A percentile compares a stretch with the other conserved stretches of the same genome.
These are phyloP conservation scores for Pasiphila rectangulata DNA, from an alignment of 2,888 invertebrate genomes.

Conservation along the genomic window DNA sequence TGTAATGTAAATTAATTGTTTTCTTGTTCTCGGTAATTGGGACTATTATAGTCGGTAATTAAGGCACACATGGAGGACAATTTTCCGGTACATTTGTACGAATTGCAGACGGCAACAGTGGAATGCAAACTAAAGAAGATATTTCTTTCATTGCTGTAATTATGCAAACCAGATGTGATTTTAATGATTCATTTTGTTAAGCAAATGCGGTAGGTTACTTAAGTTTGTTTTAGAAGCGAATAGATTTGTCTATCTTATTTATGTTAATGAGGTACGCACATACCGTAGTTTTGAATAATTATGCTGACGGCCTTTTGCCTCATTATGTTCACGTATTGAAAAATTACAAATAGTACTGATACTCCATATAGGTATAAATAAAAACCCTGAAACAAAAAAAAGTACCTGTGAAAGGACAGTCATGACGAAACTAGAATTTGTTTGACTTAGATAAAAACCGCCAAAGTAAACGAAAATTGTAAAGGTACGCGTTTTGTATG, in stretches of 20 bases:
- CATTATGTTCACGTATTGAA: conserved; percentile 84
- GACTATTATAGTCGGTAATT: conserved; percentile 40
- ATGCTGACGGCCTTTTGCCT: conserved; percentile 83
- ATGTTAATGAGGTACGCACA: conserved; percentile 36
- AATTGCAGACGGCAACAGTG: conserved; percentile 61
- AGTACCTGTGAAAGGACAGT: no score
- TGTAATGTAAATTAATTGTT: conserved; percentile 40
- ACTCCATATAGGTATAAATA: conserved; percentile 90
- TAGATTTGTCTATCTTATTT: conserved; percentile 30
- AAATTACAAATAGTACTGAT: conserved; percentile 88
- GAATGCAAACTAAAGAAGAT: conserved; percentile 70
- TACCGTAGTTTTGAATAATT: conserved; percentile 79
- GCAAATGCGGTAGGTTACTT: conserved; percentile 73
- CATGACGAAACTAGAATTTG: no score
- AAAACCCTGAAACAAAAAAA: conserved; percentile 83
- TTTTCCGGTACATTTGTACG: conserved; percentile 59
- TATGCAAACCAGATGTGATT: conserved; percentile 79
- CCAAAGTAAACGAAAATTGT: no score
- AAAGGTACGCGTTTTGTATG: no score
- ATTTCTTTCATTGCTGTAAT: conserved; percentile 68
- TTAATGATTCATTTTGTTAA: conserved; percentile 78
- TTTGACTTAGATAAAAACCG: no score
- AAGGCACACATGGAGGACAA: conserved; percentile 43
- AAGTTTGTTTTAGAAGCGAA: conserved; percentile 37
- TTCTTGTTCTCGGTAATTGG: conserved; percentile 32